A percentile compares a stretch with the other conserved stretches of the same genome.
These are phyloP conservation scores for Dasypus novemcinctus DNA, from an alignment of 2,113 vertebrate genomes.

Conservation along the genomic window DNA sequence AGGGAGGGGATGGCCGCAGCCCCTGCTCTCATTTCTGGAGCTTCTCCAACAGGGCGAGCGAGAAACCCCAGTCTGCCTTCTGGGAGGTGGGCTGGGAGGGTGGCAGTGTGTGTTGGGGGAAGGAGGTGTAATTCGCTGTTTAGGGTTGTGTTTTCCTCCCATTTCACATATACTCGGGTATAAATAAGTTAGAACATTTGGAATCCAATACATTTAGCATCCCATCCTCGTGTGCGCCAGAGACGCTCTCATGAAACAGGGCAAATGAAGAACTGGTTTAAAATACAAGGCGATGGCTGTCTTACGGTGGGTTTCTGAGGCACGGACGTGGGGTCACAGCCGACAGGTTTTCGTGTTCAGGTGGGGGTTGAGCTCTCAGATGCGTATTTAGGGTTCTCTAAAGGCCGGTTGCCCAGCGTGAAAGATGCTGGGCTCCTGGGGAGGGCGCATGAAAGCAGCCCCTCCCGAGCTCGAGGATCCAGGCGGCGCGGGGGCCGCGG, in stretches of 20 bases:
- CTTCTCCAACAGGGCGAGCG: neutral
- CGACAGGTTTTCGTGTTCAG: conserved; percentile 13
- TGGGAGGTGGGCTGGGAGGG: neutral
- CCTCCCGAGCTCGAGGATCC: rapidly evolving
- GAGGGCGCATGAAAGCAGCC: neutral
- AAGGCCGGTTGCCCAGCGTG: too few relatives aligned
- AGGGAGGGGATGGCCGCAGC: neutral
- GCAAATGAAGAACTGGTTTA: neutral
- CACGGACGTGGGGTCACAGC: neutral
- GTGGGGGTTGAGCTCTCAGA: neutral
- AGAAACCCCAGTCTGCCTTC: neutral
- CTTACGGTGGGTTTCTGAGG: neutral
- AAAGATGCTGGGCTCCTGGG: rapidly evolving
- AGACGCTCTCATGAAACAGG: neutral
- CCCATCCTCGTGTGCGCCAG: neutral
- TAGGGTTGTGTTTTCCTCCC: conserved; percentile 31
- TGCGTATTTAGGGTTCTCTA: neutral
- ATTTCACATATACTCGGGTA: conserved; percentile 19
- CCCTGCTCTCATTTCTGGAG: neutral
- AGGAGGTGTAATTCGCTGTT: neutral
- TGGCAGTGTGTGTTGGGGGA: neutral
- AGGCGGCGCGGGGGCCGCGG: neutral
- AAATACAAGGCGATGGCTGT: conserved; percentile 6
- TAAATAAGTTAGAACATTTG: conserved; percentile 66
- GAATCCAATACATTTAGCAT: conserved; percentile 48